Conservation (phyloP, 2,888 invertebrate genomes). For the Dendrolimus houi region DNA sequence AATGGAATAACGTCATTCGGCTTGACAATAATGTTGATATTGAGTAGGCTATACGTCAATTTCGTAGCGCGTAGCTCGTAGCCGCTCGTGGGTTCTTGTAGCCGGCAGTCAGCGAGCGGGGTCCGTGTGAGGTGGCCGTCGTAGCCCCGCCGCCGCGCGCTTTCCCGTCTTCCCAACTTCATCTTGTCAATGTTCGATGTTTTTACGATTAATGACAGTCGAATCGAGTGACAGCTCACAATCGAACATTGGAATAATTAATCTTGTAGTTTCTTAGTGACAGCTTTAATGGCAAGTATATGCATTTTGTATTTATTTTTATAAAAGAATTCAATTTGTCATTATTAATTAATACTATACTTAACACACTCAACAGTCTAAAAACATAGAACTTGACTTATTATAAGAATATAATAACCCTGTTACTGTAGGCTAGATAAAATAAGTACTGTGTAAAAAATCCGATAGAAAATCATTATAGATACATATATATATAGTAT, state of each 20-base stretch:
- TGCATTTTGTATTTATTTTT: background rate
- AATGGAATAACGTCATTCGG: constrained; percentile 10
- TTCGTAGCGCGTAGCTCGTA: constrained; percentile 38
- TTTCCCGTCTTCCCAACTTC: constrained; percentile 28
- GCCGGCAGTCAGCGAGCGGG: constrained; percentile 54
- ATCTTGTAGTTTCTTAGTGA: constrained; percentile 7
- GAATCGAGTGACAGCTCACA: constrained; percentile 24
- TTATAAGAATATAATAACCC: no score
- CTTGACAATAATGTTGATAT: constrained; percentile 6
- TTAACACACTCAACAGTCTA: no score
- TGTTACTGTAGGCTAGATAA: no score
- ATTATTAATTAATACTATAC: no score
- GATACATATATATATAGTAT: no score
- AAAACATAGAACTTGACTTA: no score
- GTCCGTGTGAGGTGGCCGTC: constrained; percentile 53
- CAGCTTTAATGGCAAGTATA: background rate
- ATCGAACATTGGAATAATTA: constrained; percentile 12
- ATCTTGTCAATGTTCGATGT: constrained; percentile 11
- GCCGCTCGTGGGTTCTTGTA: constrained; percentile 28
- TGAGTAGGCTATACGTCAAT: constrained; percentile 1
- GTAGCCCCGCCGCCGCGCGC: constrained; percentile 30
- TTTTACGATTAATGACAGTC: constrained; percentile 22
- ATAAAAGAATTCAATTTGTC: no score
- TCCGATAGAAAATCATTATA: no score
- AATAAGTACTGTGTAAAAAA: no score